These are phyloP conservation scores for Shinisaurus crocodilurus DNA, from an alignment of 2,113 vertebrate genomes.

Conservation along the genomic window DNA sequence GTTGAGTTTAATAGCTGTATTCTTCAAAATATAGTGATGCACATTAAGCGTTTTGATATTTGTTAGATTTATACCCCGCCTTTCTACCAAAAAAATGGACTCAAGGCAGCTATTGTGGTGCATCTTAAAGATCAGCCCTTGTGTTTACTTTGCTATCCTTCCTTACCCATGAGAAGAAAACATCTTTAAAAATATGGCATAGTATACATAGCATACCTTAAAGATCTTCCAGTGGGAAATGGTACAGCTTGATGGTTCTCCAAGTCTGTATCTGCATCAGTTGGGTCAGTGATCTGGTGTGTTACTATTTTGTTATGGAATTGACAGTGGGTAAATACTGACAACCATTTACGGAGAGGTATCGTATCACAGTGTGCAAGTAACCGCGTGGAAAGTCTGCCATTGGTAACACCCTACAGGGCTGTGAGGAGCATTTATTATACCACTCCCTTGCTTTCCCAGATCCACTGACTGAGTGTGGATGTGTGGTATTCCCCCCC, in stretches of 20 bases:
- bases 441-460: not conserved
- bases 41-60: too few species aligned
- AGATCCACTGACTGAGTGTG: not conserved
- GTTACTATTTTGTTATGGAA: not conserved
- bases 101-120: not conserved
- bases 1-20: not conserved
- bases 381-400: not conserved
- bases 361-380: not conserved
- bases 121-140: not conserved
- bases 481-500: not conserved
- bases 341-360: not conserved
- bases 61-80: too few species aligned
- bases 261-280: not conserved
- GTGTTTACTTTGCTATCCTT: not conserved
- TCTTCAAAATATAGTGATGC: not conserved
- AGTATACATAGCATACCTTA: not conserved
- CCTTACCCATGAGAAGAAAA: not conserved
- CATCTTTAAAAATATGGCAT: not conserved
- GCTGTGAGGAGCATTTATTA: not conserved
- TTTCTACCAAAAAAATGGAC: too few species aligned
- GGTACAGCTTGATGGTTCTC: not conserved
- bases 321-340: not conserved
- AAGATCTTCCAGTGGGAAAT: not conserved
- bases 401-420: too few species aligned
- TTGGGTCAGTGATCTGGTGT: not conserved